Percentiles rank a stretch among this genome's conserved stretches.
These are phyloP conservation scores for Nymphalis c-album DNA, from an alignment of 2,888 invertebrate genomes.

Conservation along the genomic window DNA sequence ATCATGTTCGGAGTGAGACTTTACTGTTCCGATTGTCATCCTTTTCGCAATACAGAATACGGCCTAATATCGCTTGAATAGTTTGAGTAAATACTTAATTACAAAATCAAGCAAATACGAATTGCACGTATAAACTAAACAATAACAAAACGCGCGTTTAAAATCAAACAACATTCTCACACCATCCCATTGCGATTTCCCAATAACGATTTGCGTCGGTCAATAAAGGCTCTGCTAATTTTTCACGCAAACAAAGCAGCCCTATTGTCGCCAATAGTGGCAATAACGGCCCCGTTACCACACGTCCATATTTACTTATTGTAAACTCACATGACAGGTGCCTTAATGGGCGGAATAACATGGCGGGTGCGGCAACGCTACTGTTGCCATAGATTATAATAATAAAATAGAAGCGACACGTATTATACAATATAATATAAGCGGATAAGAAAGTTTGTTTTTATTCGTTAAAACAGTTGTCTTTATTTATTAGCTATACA, in stretches of 20 bases:
- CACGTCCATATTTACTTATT: constrained; percentile 79
- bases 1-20: too few species aligned
- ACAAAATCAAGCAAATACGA: too few species aligned
- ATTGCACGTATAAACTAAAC: too few species aligned
- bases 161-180: constrained; percentile 32
- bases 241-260: constrained; percentile 66
- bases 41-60: too few species aligned
- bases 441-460: too few species aligned
- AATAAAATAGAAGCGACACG: neutral
- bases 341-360: constrained; percentile 79
- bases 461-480: too few species aligned
- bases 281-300: constrained; percentile 64
- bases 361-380: constrained; percentile 69
- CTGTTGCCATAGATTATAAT: constrained; percentile 49
- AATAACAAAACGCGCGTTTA: neutral
- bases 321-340: constrained; percentile 81
- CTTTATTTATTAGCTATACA: too few species aligned
- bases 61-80: too few species aligned
- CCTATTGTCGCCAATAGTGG: constrained; percentile 71
- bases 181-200: constrained; percentile 40
- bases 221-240: constrained; percentile 58
- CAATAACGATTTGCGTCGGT: constrained; percentile 45
- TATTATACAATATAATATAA: too few species aligned
- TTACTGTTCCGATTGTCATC: too few species aligned
- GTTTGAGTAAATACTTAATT: too few species aligned